These are phyloP conservation scores for Trichonephila clavata DNA, from an alignment of 1,140 invertebrate genomes.

Conservation along the genomic window DNA sequence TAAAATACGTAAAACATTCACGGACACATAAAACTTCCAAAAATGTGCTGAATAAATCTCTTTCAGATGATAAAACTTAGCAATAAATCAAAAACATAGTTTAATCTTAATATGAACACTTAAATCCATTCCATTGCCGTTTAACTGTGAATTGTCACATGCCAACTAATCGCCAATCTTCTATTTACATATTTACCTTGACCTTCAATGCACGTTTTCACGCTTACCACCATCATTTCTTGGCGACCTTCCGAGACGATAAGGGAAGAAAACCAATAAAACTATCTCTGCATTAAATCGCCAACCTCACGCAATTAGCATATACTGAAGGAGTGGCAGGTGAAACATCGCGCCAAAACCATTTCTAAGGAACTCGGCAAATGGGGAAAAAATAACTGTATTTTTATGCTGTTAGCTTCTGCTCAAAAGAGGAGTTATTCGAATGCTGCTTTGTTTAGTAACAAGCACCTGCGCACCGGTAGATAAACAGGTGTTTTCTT, in stretches of 20 bases:
- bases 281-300: background rate
- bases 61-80: too few relatives aligned
- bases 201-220: background rate
- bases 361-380: too few relatives aligned
- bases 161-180: background rate
- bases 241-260: background rate
- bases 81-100: too few relatives aligned
- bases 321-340: background rate
- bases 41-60: too few relatives aligned
- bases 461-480: background rate
- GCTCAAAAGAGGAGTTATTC: background rate
- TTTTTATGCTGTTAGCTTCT: background rate
- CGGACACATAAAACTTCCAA: too few relatives aligned
- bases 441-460: background rate
- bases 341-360: background rate
- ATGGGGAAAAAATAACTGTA: too few relatives aligned
- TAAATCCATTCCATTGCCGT: too few relatives aligned
- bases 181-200: background rate
- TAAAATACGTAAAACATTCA: too few relatives aligned
- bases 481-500: conserved; percentile 21
- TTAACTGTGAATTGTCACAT: too few relatives aligned
- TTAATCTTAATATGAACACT: too few relatives aligned
- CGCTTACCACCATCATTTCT: background rate
- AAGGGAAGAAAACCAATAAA: background rate
- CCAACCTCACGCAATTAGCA: background rate